Evolutionary conservation across 2,888 invertebrate genomes (phyloP), one percentile per base, ranked within the genome.

Genomic region (Tachina fera): DNA sequence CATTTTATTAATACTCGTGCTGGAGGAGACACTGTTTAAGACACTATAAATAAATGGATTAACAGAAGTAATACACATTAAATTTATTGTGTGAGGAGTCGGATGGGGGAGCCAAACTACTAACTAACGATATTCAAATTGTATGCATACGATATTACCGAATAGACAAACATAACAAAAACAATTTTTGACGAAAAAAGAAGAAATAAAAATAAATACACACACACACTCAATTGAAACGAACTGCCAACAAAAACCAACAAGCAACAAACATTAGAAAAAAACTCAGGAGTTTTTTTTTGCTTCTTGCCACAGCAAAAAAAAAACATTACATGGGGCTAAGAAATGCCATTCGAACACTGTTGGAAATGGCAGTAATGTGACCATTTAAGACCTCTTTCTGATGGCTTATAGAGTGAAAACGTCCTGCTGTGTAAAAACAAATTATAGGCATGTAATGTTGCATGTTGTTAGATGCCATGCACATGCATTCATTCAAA

Each of bases 361-460:
- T 89, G 90, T 88, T 91, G 90, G 90, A 90, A 89, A 89, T 90
- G 90, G 90, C 90, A 90, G 88, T 90, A 90, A 90, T 90, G 90
- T 90, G 90, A 90, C 90, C 90, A 90, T 90, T 90, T 90, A 90
- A 90, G 89, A 90, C 90, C 91, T 90, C 90, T 89, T 91, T 91
- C 91, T 91, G 91, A 91, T 91, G 90, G 91, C 90, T 91, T 90
- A 90, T 90, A 87, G 90, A 91, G 91, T 91, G 91, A 91, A 91
- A 91, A 91, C 91, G 90, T 91, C 91, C 91, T 91, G 91, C 91
- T 91, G 91, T 91, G 90, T 90, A 89, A 91, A 91, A 91, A 91
- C 91, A 91, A 91, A 91, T 91, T 91, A 91, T 90, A 90, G 90
- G 90, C 91, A 91, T 91, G 91, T 91, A 91, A 91, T 91, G 91